Percentiles rank a stretch among this genome's conserved stretches.
Evolutionary conservation across 2,113 vertebrate genomes (phyloP).

Genomic region (Phaetusa simplex): DNA sequence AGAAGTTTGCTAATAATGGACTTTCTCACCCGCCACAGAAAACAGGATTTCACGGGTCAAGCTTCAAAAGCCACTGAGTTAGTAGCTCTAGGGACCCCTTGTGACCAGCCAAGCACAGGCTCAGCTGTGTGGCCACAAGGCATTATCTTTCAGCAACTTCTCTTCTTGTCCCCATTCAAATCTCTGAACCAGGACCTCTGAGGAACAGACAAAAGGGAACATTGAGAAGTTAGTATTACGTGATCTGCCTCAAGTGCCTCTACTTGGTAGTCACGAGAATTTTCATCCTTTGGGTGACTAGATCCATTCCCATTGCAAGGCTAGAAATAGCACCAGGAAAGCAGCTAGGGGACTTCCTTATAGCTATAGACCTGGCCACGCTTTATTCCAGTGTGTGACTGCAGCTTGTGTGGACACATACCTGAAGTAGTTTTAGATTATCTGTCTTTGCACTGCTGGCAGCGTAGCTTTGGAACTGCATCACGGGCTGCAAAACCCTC

Average conservation of each 20-base stretch:
- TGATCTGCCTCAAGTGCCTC: not conserved
- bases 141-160: not conserved
- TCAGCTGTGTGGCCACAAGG: not conserved
- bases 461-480: not conserved
- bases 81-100: not conserved
- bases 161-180: not conserved
- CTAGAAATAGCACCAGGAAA: not conserved
- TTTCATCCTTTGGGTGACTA: not conserved
- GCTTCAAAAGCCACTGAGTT: rapidly evolving
- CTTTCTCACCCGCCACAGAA: not conserved
- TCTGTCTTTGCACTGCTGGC: not conserved
- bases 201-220: not conserved
- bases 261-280: not conserved
- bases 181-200: not conserved
- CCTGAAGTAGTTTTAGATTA: not conserved
- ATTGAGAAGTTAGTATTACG: not conserved
- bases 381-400: not conserved
- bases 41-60: not conserved
- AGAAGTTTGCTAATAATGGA: not conserved
- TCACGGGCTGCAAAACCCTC: not conserved
- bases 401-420: not conserved
- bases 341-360: not conserved
- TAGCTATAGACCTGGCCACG: not conserved
- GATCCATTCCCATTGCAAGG: not conserved
- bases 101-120: not conserved